Conservation (phyloP, 2,888 invertebrate genomes). For the Trichopoda pennipes region DNA sequence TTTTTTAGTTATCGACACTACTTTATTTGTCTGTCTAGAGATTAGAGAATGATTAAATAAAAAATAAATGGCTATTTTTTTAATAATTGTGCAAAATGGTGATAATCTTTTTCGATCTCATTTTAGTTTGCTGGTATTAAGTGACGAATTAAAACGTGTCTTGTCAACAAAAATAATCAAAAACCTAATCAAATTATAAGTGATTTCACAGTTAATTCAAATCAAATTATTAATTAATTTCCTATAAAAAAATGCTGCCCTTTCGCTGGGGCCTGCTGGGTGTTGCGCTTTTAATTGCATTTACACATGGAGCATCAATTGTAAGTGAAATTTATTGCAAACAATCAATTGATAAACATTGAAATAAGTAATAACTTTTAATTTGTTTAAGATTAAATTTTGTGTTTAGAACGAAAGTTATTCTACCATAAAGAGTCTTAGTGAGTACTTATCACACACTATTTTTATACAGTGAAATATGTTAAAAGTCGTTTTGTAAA, state of each 20-base stretch:
- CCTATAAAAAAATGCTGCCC: constrained; percentile 74
- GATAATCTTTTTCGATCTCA: constrained; percentile 71
- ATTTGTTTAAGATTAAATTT: too few relatives aligned
- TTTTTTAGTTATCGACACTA: neutral
- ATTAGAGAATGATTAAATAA: constrained; percentile 31
- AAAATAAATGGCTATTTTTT: constrained; percentile 4
- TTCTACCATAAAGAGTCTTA: too few relatives aligned
- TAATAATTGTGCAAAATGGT: constrained; percentile 57
- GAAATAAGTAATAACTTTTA: too few relatives aligned
- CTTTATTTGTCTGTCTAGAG: constrained; percentile 18
- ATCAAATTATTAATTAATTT: constrained; percentile 38
- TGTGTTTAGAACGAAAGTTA: too few relatives aligned
- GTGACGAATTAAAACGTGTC: constrained; percentile 67
- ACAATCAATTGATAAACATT: too few relatives aligned
- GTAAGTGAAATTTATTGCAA: constrained; percentile 73
- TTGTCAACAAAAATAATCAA: constrained; percentile 67
- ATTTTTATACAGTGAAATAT: too few relatives aligned
- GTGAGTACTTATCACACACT: too few relatives aligned
- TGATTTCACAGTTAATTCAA: constrained; percentile 30
- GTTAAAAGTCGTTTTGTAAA: too few relatives aligned
- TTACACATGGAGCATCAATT: constrained; percentile 76
- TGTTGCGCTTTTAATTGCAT: constrained; percentile 73
- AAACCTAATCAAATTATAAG: constrained; percentile 46
- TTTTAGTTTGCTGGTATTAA: constrained; percentile 75
- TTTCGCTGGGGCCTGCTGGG: constrained; percentile 77